A percentile compares a stretch with the other conserved stretches of the same genome.
These are phyloP conservation scores for Achatina immaculata DNA, from an alignment of 1,140 invertebrate genomes.

Conservation along the genomic window DNA sequence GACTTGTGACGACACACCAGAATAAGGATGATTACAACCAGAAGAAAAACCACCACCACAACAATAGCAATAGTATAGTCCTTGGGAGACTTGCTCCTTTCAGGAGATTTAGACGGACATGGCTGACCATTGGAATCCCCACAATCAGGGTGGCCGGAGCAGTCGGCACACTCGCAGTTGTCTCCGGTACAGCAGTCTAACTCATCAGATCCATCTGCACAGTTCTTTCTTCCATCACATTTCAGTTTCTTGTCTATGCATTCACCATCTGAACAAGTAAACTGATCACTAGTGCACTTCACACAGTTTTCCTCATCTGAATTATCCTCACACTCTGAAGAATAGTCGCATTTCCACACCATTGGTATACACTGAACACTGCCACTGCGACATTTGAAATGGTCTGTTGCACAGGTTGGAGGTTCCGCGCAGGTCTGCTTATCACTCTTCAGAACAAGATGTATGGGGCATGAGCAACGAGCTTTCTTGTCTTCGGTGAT, in stretches of 20 bases:
- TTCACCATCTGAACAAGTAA: conserved; percentile 58
- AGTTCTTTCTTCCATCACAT: conserved; percentile 78
- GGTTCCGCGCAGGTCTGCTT: conserved; percentile 64
- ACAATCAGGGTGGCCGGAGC: conserved; percentile 19
- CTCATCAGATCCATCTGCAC: conserved; percentile 84
- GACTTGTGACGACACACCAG: conserved; percentile 65
- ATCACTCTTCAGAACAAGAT: conserved; percentile 60
- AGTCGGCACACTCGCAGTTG: conserved; percentile 39
- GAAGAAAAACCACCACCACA: conserved; percentile 58
- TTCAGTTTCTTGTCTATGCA: conserved; percentile 83
- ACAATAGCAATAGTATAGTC: conserved; percentile 66
- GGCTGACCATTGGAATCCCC: conserved; percentile 27
- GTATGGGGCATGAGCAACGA: conserved; percentile 65
- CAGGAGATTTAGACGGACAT: conserved; percentile 24
- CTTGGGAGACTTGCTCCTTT: conserved; percentile 37
- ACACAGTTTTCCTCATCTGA: conserved; percentile 87
- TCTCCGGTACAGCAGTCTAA: conserved; percentile 77
- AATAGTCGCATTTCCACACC: conserved; percentile 73
- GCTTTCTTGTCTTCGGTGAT: conserved; percentile 76
- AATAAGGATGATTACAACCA: conserved; percentile 61
- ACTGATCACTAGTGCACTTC: conserved; percentile 78
- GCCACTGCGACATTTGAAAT: conserved; percentile 65
- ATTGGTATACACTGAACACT: conserved; percentile 65
- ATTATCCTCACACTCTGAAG: conserved; percentile 81
- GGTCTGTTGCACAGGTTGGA: conserved; percentile 68